These are phyloP conservation scores for Hemibates koningsi DNA, from an alignment of 2,113 vertebrate genomes.

Conservation along the genomic window DNA sequence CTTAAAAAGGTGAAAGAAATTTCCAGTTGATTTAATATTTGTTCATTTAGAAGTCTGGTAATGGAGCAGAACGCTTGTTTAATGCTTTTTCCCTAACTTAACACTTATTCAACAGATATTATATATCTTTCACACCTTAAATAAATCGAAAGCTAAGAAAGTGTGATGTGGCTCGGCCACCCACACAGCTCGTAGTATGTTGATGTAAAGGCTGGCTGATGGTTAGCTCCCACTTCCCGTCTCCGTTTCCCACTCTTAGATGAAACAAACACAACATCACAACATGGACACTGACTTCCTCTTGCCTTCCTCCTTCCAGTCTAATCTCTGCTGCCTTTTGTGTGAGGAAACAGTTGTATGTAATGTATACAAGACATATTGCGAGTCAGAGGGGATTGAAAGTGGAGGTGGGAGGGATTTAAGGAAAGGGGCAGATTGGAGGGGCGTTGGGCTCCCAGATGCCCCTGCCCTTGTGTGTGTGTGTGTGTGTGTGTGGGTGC, in stretches of 20 bases:
- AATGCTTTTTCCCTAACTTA: neutral
- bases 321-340: conserved; percentile 21
- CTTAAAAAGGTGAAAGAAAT: neutral
- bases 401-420: conserved; percentile 20
- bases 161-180: conserved; percentile 22
- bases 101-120: neutral
- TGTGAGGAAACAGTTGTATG: conserved; percentile 49
- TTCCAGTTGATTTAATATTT: neutral
- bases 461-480: neutral
- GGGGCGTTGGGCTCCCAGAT: conserved; percentile 33
- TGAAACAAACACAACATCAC: neutral
- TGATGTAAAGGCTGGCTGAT: neutral
- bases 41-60: neutral
- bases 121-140: neutral
- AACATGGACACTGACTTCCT: conserved; percentile 29
- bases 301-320: neutral
- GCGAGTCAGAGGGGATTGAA: conserved; percentile 3
- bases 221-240: conserved; percentile 3
- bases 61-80: neutral
- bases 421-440: conserved; percentile 25
- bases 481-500: neutral
- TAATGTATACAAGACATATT: conserved; percentile 29
- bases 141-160: neutral
- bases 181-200: neutral
- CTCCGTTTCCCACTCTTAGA: neutral